Base-by-base conservation (phyloP, 2,113 vertebrate species). In the Desmodus rotundus region DNA sequence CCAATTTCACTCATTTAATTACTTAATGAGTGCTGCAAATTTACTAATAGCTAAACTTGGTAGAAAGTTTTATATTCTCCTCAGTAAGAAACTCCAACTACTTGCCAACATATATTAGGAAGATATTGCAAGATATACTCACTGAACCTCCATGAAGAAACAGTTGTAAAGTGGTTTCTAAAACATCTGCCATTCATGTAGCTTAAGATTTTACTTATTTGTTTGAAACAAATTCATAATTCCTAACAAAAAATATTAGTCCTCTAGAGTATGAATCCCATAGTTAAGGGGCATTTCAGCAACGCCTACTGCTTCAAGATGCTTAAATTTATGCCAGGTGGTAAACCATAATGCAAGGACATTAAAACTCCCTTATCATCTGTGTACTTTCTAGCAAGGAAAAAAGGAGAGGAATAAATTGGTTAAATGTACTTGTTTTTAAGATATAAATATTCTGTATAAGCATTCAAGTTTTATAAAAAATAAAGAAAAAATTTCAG, bases 201-300 rank as follows among this genome's bases (percentile, higher is more conserved):
- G 26, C 17, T 84, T 93, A 93, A 88, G 15, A 65, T 94, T 93
- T 93, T 87, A 92, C 52, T 28, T 61, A 61, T 52, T 45, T 93
- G 61, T 61, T 31, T 93, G 81, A 93, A 84, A 93, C 31, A 87
- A 83, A 90, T 43, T 87, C 11, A 1, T 89, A 92, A 92, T 81
- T 70, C 54, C 86, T 94, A 93, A 90, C 24, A 65, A 92, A 77
- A 70, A 92, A 86, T 14, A 87, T 70, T 67, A 16, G 80, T 58
- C 41, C 22, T 72, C 19, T 19, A 15, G 14, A 84, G 28, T 89
- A 68, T 77, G 50, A 88, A 84, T 77, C 70, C 52, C 61, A 61
- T 24, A 72, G 63, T 61, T 93, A 78, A 65, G 4, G 19, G 33
- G 24, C 43, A 78, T 56, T 76, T 72, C 65, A 81, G 24, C 54